phyloP scores from a whole-genome alignment of 2,888 invertebrate species.

The Drosophila paranaensis region DNA sequence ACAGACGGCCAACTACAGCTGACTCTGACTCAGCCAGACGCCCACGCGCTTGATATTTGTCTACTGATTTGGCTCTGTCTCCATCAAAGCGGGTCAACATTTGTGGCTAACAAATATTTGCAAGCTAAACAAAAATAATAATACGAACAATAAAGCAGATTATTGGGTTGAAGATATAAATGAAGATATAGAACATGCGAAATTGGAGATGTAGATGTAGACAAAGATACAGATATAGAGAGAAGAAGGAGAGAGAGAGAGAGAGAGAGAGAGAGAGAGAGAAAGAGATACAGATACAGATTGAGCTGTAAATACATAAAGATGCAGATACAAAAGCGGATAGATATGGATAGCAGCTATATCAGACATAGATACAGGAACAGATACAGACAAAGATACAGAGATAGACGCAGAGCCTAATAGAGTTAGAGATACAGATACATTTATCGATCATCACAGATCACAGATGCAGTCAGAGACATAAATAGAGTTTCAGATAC shows the following conservation, averaged over 20 bases:
- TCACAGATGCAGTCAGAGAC: neutral
- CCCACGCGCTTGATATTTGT: constrained; percentile 49
- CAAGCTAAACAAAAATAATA: neutral
- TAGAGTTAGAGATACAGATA: no score
- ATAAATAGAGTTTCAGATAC: neutral
- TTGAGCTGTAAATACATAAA: no score
- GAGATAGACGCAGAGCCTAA: neutral
- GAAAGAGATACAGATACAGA: no score
- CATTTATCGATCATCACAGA: no score
- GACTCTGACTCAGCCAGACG: constrained; percentile 39
- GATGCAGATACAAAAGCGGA: no score
- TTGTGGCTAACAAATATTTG: constrained; percentile 28
- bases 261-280: no score
- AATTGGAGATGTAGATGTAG: neutral
- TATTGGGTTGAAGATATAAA: neutral
- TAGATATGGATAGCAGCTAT: neutral
- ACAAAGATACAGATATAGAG: no score
- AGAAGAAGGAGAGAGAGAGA: neutral
- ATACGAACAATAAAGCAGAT: neutral
- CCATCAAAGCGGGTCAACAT: constrained; percentile 22
- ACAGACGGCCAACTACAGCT: neutral
- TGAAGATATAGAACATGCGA: no score
- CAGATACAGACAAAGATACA: neutral
- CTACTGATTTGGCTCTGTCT: constrained; percentile 17
- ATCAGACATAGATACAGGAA: neutral